These are phyloP conservation scores for Proterorhinus semilunaris DNA, from an alignment of 2,113 vertebrate species.

Conservation along the genomic window DNA sequence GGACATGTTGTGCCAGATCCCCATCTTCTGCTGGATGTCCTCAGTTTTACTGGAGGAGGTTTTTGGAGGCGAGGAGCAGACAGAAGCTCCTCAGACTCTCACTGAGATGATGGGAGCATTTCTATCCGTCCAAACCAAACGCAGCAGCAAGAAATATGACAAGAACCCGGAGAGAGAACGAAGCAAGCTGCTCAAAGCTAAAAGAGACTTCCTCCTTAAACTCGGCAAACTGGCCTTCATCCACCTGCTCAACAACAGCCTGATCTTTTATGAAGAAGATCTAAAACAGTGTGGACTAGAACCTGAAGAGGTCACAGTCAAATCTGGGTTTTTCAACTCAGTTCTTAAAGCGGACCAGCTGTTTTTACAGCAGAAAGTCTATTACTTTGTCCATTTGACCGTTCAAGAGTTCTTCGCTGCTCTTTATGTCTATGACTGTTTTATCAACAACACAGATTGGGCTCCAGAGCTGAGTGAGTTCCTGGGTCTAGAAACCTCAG, in stretches of 20 bases:
- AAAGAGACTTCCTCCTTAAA: constrained; percentile 49
- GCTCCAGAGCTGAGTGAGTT: constrained; percentile 14
- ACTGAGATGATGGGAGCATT: constrained; percentile 62
- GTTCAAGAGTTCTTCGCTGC: constrained; percentile 68
- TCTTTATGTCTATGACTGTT: constrained; percentile 50
- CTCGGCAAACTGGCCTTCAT: constrained; percentile 59
- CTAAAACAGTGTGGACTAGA: constrained; percentile 43
- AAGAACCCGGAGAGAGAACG: neutral
- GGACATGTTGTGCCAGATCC: constrained; percentile 59
- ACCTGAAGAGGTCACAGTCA: neutral
- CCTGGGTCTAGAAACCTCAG: constrained; percentile 21
- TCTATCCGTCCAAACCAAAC: constrained; percentile 35
- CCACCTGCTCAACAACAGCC: constrained; percentile 41
- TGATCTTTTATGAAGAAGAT: constrained; percentile 59
- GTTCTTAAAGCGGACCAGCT: constrained; percentile 24
- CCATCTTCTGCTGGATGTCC: constrained; percentile 63
- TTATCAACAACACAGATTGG: constrained; percentile 32
- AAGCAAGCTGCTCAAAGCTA: neutral
- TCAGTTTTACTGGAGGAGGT: constrained; percentile 45
- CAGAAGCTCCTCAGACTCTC: constrained; percentile 43
- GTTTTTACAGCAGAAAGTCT: constrained; percentile 31
- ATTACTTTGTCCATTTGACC: constrained; percentile 60
- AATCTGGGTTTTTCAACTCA: constrained; percentile 43
- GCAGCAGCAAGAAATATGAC: constrained; percentile 41
- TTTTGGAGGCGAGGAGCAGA: neutral